Percentiles rank a stretch among this genome's conserved stretches.
phyloP scores from a whole-genome alignment of 2,797 vertebrate species.

The Tokudaia tokunoshimensis region DNA sequence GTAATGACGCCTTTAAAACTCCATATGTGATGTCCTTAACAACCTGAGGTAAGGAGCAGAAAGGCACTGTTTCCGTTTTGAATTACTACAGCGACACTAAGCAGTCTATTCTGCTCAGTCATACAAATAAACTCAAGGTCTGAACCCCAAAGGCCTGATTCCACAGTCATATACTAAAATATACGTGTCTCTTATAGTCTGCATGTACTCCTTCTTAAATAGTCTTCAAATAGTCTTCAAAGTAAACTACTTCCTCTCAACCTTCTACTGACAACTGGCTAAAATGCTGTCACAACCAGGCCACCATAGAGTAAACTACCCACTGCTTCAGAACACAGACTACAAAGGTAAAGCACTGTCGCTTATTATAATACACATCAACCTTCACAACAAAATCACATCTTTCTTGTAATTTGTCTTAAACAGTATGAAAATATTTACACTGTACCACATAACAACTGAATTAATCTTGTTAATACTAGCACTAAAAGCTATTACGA shows the following conservation, averaged over 20 bases:
- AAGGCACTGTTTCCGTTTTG: background rate
- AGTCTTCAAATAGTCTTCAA: background rate
- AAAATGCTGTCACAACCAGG: slow-evolving; percentile 80
- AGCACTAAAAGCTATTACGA: slow-evolving; percentile 10
- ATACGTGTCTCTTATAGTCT: background rate
- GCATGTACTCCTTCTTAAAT: background rate
- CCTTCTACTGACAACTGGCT: slow-evolving; percentile 58
- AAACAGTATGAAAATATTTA: slow-evolving; percentile 33
- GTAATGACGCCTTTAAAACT: background rate
- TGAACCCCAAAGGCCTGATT: background rate
- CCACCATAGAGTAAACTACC: slow-evolving; percentile 71
- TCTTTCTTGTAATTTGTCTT: background rate
- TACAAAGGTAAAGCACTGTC: slow-evolving; percentile 77
- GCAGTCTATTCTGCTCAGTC: background rate
- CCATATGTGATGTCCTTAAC: background rate
- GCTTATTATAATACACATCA: slow-evolving; percentile 61
- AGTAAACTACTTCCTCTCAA: slow-evolving; percentile 30
- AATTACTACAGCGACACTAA: background rate
- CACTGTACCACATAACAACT: slow-evolving; percentile 19
- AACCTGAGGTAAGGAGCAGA: background rate
- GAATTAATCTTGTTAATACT: background rate
- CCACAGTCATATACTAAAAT: background rate
- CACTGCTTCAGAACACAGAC: slow-evolving; percentile 79
- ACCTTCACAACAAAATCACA: slow-evolving; percentile 38
- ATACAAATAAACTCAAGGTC: background rate